Percentiles rank a stretch among this genome's conserved stretches.
phyloP scores from a whole-genome alignment of 2,888 invertebrate species.

The Chrysomela aeneicollis region DNA sequence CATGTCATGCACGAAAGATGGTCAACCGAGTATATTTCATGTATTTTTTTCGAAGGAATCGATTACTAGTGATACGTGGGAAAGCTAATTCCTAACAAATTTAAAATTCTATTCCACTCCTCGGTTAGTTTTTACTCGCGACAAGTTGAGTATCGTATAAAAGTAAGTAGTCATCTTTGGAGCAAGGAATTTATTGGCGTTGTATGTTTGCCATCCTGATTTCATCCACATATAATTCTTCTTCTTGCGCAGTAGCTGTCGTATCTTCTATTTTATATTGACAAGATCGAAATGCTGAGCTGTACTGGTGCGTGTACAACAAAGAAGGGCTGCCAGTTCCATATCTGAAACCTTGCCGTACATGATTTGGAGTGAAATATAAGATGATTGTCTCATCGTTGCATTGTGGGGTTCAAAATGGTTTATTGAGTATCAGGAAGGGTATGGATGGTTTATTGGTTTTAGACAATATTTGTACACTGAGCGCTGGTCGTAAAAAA shows the following conservation, averaged over 20 bases:
- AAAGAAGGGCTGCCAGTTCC: too few relatives aligned
- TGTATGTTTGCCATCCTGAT: conserved; percentile 49
- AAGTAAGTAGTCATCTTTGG: conserved; percentile 50
- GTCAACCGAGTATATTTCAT: conserved; percentile 40
- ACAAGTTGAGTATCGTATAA: conserved; percentile 44
- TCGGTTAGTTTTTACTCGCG: conserved; percentile 36
- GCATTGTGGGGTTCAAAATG: too few relatives aligned
- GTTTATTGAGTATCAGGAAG: too few relatives aligned
- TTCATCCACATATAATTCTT: conserved; percentile 39
- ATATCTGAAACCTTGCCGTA: too few relatives aligned
- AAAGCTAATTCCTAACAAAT: conserved; percentile 54
- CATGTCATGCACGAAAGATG: conserved; percentile 30
- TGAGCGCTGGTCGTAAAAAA: too few relatives aligned
- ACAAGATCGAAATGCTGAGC: not conserved
- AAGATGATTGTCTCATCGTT: too few relatives aligned
- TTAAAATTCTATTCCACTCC: conserved; percentile 52
- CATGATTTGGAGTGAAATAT: too few relatives aligned
- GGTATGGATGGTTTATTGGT: too few relatives aligned
- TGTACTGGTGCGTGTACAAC: not conserved
- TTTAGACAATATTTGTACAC: too few relatives aligned
- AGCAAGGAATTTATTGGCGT: conserved; percentile 50
- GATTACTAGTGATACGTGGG: conserved; percentile 52
- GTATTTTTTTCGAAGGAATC: conserved; percentile 43
- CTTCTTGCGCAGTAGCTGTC: conserved; percentile 26
- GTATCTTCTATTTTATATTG: not conserved